Evolutionary conservation across 1,140 invertebrate species (phyloP), one percentile per base, ranked within the genome.

Genomic region (Trachymyrmex cornetzi): DNA sequence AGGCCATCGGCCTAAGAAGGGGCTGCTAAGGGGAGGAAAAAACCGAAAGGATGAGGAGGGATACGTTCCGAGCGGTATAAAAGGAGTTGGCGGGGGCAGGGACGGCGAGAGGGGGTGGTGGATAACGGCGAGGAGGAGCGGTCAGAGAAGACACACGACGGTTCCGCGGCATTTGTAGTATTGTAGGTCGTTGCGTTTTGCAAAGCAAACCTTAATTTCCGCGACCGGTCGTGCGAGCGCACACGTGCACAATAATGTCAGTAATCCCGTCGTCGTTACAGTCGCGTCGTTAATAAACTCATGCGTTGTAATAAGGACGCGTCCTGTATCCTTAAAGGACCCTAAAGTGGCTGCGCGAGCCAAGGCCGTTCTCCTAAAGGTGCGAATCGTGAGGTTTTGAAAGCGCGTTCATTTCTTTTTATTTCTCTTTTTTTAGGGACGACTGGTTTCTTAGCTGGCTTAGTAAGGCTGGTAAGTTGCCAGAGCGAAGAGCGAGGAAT

Each of bases 181-280:
- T 94, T 94, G 94, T 95, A 94, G 94, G 93, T 94, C 94, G 94
- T 93, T 94, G 92, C 93, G 92, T 95, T 94, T 94, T 94, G 93
- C 93, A 94, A 94, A 92, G 90, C 90, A 92, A 94, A 69, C n/a
- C 93, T 94, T 94, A 93, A 94, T 94, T 94, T 93, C 87, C 93
- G 90, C 87, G 87, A 75, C 79, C 67, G 75, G 71, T 14, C 80
- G 69, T 34, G 44, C 77, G 50, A 44, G 64, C 30, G 48, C 22
- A 44, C 79, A 34, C 66, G 38, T 38, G 5, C 24, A 57, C 64
- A 9, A 0, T n/a, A 34, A 34, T 34, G 30, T 34, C 30, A 34
- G 30, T 24, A 67, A 59, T 84, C 55, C 27, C 69, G 86, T 57
- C 86, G 88, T 44, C 53, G 61, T 74, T 30, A 34, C 55, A 59